Conservation (phyloP, 2,888 invertebrate species). For the Rhaphigaster nebulosa region DNA sequence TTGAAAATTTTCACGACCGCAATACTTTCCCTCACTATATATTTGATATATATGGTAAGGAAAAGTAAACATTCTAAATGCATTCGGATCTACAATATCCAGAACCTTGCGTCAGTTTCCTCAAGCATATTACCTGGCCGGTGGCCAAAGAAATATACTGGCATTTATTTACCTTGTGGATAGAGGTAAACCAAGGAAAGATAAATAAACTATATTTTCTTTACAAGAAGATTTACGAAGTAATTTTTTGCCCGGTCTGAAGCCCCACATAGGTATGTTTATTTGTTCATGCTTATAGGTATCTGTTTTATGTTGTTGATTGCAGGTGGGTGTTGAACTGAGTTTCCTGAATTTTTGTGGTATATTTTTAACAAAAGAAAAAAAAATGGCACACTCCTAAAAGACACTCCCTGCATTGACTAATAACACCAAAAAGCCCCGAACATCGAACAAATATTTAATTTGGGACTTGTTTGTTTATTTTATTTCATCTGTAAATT, state of each 20-base stretch:
- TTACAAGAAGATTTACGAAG: slow-evolving; percentile 8
- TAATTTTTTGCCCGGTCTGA: not conserved
- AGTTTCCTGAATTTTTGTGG: not conserved
- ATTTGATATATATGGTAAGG: no score
- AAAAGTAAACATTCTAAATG: no score
- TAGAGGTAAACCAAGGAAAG: not conserved
- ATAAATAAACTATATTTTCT: not conserved
- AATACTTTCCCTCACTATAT: no score
- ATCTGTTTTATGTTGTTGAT: not conserved
- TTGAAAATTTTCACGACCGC: no score
- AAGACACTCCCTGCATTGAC: not conserved
- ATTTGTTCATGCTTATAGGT: not conserved
- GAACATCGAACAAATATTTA: no score
- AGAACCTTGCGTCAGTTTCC: not conserved
- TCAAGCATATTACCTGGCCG: not conserved
- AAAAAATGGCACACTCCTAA: no score
- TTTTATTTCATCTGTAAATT: no score
- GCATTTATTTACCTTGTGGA: not conserved
- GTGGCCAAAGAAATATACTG: not conserved
- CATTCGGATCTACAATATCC: not conserved
- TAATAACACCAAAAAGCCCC: no score
- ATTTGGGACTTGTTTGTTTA: no score
- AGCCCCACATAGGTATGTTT: not conserved
- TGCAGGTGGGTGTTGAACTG: not conserved
- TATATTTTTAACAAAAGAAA: not conserved